Percentiles rank a stretch among this genome's conserved stretches.
These are phyloP conservation scores for Argynnis bischoffii DNA, from an alignment of 2,888 invertebrate species.

Conservation along the genomic window DNA sequence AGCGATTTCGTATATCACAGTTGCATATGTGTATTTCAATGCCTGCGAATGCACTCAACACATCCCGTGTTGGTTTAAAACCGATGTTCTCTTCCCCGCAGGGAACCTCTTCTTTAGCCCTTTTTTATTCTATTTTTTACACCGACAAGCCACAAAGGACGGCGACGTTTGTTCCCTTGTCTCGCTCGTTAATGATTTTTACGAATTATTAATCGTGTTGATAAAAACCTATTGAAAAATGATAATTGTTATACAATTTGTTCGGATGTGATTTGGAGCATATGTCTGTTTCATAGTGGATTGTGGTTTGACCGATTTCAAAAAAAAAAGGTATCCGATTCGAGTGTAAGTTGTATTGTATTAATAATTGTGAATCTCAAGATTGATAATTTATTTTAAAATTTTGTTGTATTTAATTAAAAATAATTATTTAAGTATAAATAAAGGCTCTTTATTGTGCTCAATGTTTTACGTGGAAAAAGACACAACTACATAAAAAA, in stretches of 20 bases:
- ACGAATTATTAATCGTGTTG: conserved; percentile 79
- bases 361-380: too few species aligned
- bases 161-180: conserved; percentile 80
- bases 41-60: conserved; percentile 53
- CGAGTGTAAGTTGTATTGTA: too few species aligned
- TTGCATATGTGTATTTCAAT: conserved; percentile 29
- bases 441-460: too few species aligned
- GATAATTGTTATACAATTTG: conserved; percentile 51
- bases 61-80: conserved; percentile 74
- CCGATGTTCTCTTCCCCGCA: conserved; percentile 59
- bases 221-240: conserved; percentile 78
- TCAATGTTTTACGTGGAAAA: too few species aligned
- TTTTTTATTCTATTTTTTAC: conserved; percentile 59
- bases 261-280: conserved; percentile 14
- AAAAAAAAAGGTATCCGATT: not conserved
- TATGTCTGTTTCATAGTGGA: conserved; percentile 1
- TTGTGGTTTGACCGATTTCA: not conserved
- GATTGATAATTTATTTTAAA: too few species aligned
- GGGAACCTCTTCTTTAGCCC: conserved; percentile 58
- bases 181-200: conserved; percentile 80
- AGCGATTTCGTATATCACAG: conserved; percentile 36
- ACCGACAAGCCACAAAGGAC: conserved; percentile 72
- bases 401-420: too few species aligned
- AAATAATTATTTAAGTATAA: too few species aligned
- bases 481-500: too few species aligned